A percentile compares a stretch with the other conserved stretches of the same genome.
These are phyloP conservation scores for Myrmophylax atrothorax DNA, from an alignment of 2,113 vertebrate genomes.

Conservation along the genomic window DNA sequence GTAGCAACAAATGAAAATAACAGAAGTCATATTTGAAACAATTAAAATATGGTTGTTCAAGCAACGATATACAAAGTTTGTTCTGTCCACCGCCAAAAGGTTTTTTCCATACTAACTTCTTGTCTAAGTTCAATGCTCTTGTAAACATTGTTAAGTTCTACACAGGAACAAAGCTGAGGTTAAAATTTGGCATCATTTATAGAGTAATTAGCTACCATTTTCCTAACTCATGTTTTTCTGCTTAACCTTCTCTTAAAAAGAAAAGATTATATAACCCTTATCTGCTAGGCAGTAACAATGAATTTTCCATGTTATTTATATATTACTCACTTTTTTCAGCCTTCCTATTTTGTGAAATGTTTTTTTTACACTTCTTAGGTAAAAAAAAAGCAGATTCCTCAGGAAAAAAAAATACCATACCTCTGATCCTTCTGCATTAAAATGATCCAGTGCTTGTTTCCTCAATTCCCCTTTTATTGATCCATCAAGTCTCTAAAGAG, in stretches of 20 bases:
- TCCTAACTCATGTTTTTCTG: neutral
- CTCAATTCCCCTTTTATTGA: conserved; percentile 98
- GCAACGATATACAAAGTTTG: neutral
- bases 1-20: neutral
- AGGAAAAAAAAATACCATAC: conserved; percentile 62
- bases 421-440: conserved; percentile 97
- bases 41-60: neutral
- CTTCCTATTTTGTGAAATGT: neutral
- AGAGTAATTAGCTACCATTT: neutral
- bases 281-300: neutral
- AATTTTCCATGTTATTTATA: neutral
- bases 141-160: neutral
- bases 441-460: conserved; percentile 96
- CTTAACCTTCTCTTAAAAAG: neutral
- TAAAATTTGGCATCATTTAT: neutral
- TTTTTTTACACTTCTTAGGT: neutral
- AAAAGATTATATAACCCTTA: neutral
- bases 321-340: neutral
- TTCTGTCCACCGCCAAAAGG: neutral
- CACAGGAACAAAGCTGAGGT: neutral
- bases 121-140: neutral
- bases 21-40: neutral
- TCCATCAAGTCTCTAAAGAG: conserved; percentile 89
- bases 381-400: neutral
- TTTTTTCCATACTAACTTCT: neutral